A percentile compares a stretch with the other conserved stretches of the same genome.
Conservation (phyloP, 2,888 invertebrate species). For the Archaeoteleia sp. region DNA sequence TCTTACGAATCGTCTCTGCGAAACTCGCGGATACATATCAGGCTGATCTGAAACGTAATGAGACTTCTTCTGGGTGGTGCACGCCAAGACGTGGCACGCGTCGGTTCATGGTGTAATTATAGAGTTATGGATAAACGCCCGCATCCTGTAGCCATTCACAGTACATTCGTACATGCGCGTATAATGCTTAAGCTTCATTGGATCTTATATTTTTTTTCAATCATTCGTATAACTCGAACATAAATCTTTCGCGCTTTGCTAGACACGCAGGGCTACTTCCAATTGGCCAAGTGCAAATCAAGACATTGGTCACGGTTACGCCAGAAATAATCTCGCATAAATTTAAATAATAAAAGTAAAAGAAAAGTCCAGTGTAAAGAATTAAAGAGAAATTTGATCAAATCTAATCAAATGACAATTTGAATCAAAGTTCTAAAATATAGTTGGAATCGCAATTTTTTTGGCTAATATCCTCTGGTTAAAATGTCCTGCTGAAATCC, state of each 20-base stretch:
- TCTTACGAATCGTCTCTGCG: constrained; percentile 14
- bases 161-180: constrained; percentile 20
- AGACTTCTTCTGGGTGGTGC: constrained; percentile 52
- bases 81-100: constrained; percentile 45
- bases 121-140: constrained; percentile 55
- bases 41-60: constrained; percentile 29
- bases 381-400: too few species aligned
- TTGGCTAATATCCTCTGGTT: too few species aligned
- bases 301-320: constrained; percentile 13
- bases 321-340: constrained; percentile 16
- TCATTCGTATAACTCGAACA: constrained; percentile 28
- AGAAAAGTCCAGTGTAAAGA: too few species aligned
- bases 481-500: too few species aligned
- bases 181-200: constrained; percentile 19
- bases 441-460: too few species aligned
- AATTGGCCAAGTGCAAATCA: constrained; percentile 17
- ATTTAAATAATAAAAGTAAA: too few species aligned
- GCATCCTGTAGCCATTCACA: constrained; percentile 39
- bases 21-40: constrained; percentile 5
- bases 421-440: too few species aligned
- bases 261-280: constrained; percentile 20
- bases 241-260: constrained; percentile 32
- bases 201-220: constrained; percentile 2
- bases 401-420: too few species aligned
- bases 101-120: constrained; percentile 52